A percentile compares a stretch with the other conserved stretches of the same genome.
phyloP scores from a whole-genome alignment of 2,797 vertebrate species.

The Molossus alvarezi region DNA sequence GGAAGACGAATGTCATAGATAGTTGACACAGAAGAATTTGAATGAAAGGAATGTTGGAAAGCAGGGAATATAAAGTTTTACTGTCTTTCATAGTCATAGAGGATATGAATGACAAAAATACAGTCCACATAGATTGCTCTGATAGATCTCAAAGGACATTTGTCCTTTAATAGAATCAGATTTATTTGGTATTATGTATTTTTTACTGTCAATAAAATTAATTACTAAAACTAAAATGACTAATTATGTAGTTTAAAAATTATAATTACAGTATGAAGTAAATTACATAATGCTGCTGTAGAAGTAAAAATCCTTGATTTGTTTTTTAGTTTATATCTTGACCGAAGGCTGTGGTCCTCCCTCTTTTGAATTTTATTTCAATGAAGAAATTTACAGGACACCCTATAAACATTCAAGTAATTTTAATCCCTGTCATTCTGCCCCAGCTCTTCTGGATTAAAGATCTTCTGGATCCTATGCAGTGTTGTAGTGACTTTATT shows the following conservation, averaged over 20 bases:
- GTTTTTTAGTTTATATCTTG: neutral
- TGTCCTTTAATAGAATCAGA: conserved; percentile 13
- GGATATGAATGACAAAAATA: conserved; percentile 28
- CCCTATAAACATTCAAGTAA: neutral
- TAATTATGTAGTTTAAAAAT: neutral
- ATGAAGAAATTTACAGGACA: neutral
- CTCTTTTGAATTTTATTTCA: conserved; percentile 29
- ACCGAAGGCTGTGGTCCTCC: neutral
- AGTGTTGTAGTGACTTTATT: conserved; percentile 5
- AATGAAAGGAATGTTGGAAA: conserved; percentile 29
- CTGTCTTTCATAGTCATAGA: neutral
- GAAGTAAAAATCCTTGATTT: neutral
- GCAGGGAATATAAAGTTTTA: neutral
- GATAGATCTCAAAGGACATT: neutral
- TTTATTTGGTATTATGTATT: neutral
- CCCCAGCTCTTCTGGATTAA: conserved; percentile 37
- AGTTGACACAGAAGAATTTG: conserved; percentile 20
- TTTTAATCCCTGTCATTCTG: conserved; percentile 6
- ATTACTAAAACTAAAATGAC: neutral
- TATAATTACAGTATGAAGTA: neutral
- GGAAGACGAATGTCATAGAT: conserved; percentile 46
- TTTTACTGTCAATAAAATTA: neutral
- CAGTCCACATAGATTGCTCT: neutral
- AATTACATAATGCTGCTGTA: neutral
- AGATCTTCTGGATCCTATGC: neutral